phyloP scores from a whole-genome alignment of 2,797 vertebrate species.

The Eulemur rubriventer region DNA sequence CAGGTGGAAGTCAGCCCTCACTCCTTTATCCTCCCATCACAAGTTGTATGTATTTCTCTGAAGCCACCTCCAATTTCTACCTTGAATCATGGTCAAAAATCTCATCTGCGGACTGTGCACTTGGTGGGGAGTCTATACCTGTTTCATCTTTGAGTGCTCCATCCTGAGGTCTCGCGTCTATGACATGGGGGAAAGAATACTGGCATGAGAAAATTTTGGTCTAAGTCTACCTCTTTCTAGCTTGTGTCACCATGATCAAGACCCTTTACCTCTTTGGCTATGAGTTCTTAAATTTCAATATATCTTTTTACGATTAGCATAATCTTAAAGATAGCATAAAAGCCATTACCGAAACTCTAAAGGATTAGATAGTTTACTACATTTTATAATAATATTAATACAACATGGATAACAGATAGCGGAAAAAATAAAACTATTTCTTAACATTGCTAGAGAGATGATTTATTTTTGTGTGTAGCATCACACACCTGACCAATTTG shows the following conservation, averaged over 20 bases:
- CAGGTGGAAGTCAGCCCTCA: background rate
- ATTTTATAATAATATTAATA: slow-evolving; percentile 9
- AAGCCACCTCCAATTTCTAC: background rate
- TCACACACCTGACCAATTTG: background rate
- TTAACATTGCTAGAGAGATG: background rate
- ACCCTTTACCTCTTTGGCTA: background rate
- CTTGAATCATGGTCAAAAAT: background rate
- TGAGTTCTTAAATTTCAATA: background rate
- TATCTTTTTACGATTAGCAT: background rate
- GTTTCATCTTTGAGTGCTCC: background rate
- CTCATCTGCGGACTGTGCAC: background rate
- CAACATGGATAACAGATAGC: background rate
- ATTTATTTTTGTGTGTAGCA: background rate
- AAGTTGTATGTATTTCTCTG: background rate
- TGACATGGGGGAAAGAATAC: background rate
- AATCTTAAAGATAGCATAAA: background rate
- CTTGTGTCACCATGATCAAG: background rate
- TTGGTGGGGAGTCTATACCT: background rate
- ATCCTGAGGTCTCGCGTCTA: background rate
- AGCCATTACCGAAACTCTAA: background rate
- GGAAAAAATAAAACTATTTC: background rate
- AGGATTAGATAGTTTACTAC: background rate
- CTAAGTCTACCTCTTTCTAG: background rate
- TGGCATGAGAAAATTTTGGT: background rate
- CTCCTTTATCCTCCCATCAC: background rate